These are phyloP conservation scores for Eriocheir sinensis DNA, from an alignment of 1,140 invertebrate species.

Conservation along the genomic window DNA sequence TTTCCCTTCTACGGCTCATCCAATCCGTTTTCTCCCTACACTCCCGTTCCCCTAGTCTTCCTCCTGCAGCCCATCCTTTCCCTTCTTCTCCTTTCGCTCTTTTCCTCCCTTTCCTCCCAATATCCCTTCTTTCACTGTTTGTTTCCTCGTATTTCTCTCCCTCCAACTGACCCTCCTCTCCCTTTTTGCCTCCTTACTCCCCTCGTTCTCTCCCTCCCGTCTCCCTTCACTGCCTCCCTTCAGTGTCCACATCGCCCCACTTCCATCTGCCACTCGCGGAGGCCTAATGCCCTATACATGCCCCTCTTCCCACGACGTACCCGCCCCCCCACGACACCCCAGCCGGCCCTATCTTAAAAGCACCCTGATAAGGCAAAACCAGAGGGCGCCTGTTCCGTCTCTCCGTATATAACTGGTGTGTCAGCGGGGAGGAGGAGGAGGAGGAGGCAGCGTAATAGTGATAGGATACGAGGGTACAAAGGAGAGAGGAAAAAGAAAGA, in stretches of 20 bases:
- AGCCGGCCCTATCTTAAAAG: not conserved
- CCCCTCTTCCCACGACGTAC: not conserved
- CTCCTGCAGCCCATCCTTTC: not conserved
- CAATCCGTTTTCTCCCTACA: too few relatives aligned
- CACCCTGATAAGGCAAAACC: not conserved
- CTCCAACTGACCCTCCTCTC: not conserved
- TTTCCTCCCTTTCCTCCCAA: too few relatives aligned
- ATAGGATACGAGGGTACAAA: not conserved
- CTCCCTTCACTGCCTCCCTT: too few relatives aligned
- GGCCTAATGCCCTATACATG: not conserved
- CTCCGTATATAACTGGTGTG: not conserved
- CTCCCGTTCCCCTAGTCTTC: too few relatives aligned
- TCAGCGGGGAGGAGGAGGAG: not conserved
- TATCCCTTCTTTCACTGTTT: not conserved
- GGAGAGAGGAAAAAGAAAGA: not conserved
- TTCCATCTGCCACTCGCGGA: not conserved
- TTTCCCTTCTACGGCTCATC: too few relatives aligned
- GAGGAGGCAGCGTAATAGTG: not conserved
- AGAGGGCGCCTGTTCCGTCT: not conserved
- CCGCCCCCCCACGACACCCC: not conserved
- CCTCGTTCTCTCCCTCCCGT: too few relatives aligned
- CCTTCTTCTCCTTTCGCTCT: not conserved
- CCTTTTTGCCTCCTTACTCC: too few relatives aligned
- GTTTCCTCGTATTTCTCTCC: too few relatives aligned
- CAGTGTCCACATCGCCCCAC: not conserved